Evolutionary conservation across 2,797 vertebrate genomes (phyloP).

Genomic region (Pagetopsis macropterus): DNA sequence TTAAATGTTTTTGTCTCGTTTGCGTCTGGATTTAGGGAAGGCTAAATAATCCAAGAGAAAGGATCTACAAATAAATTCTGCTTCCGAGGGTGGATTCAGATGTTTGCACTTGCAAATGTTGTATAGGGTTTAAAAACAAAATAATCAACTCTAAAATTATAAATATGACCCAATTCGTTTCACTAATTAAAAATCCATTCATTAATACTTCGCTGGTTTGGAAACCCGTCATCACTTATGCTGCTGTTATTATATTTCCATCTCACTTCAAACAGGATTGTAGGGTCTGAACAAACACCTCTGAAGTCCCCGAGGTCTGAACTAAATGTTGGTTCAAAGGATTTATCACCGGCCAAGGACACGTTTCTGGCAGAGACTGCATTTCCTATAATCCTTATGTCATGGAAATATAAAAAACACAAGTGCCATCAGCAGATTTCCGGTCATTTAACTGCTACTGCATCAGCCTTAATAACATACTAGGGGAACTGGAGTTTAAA

Average conservation of each 20-base stretch:
- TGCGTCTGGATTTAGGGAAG: conserved; percentile 34
- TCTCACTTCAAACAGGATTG: conserved; percentile 14
- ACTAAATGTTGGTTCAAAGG: conserved; percentile 18
- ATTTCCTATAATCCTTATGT: conserved; percentile 36
- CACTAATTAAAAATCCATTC: no score
- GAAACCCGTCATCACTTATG: no score
- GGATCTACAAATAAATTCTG: conserved; percentile 20
- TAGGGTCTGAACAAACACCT: conserved; percentile 22
- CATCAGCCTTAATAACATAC: conserved; percentile 34
- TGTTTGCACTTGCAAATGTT: conserved; percentile 1
- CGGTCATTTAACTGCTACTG: conserved; percentile 14
- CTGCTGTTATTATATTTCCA: conserved; percentile 9
- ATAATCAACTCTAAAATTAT: no score
- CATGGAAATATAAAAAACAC: conserved; percentile 8
- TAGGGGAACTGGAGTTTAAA: conserved; percentile 57
- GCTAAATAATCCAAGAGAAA: conserved; percentile 40
- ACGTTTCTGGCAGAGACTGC: conserved; percentile 24
- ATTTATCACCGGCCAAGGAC: conserved; percentile 27
- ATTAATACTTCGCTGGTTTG: no score
- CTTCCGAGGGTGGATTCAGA: conserved; percentile 24
- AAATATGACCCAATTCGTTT: no score
- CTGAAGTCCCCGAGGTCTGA: conserved; percentile 22
- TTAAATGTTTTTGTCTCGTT: conserved; percentile 22
- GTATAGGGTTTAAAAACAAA: background rate
- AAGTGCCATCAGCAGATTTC: conserved; percentile 16